Conservation (phyloP, 2,113 vertebrate genomes). For the Menura novaehollandiae region DNA sequence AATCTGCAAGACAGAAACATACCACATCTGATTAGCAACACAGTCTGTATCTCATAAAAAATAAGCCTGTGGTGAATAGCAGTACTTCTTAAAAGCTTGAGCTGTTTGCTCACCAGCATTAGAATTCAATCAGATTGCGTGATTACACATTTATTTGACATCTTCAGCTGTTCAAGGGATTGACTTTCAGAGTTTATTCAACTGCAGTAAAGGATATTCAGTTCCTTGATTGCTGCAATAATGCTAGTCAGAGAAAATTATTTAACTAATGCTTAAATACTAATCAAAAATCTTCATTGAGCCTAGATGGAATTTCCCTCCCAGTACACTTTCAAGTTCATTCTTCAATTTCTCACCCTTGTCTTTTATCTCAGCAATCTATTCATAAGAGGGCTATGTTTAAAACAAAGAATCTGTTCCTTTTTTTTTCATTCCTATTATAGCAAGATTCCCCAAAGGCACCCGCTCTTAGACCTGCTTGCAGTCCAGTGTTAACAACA, state of each 20-base stretch:
- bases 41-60: slow-evolving; percentile 9
- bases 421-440: neutral
- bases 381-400: neutral
- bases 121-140: slow-evolving; percentile 6
- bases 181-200: neutral
- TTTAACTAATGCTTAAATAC: neutral
- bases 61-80: neutral
- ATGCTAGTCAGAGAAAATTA: neutral
- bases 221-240: neutral
- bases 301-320: neutral
- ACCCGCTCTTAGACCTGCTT: neutral
- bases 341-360: neutral
- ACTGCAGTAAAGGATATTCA: neutral
- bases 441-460: neutral
- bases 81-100: slow-evolving; percentile 39
- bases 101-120: slow-evolving; percentile 4
- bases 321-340: neutral
- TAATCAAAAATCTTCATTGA: neutral
- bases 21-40: slow-evolving; percentile 50
- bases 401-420: neutral
- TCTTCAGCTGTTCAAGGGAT: slow-evolving; percentile 11
- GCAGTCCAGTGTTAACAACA: neutral
- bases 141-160: slow-evolving; percentile 27
- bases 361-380: neutral
- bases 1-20: slow-evolving; percentile 76